These are phyloP conservation scores for Antechinus stuartii DNA, from an alignment of 2,113 vertebrate genomes.

Conservation along the genomic window DNA sequence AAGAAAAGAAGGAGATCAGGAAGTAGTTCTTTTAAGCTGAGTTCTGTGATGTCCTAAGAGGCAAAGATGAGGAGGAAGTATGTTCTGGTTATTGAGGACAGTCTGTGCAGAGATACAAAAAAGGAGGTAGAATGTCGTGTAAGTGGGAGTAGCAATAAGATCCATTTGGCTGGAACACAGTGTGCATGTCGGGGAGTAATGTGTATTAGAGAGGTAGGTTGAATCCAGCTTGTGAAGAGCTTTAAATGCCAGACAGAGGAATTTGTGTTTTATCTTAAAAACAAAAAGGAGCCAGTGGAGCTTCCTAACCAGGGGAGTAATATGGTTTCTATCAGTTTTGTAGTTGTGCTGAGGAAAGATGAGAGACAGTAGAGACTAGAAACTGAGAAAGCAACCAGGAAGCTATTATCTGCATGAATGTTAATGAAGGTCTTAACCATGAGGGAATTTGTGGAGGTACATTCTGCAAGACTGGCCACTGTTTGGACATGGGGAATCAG, in stretches of 20 bases:
- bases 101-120: neutral
- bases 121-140: neutral
- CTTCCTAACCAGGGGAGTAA: neutral
- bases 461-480: neutral
- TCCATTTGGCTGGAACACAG: neutral
- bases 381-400: neutral
- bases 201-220: neutral
- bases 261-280: neutral
- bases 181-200: neutral
- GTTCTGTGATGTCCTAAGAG: neutral
- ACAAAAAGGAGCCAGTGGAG: neutral
- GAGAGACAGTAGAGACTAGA: neutral
- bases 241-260: neutral
- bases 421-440: neutral
- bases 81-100: neutral
- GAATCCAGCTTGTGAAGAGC: neutral
- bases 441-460: neutral
- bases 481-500: neutral
- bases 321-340: neutral
- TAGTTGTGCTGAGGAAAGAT: neutral
- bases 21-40: neutral
- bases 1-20: neutral
- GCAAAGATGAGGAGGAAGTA: neutral
- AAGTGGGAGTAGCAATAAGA: neutral
- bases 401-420: neutral